A percentile compares a stretch with the other conserved stretches of the same genome.
phyloP scores from a whole-genome alignment of 37 sponge, comb jelly and placozoan genomes.

The Crambe crambe region DNA sequence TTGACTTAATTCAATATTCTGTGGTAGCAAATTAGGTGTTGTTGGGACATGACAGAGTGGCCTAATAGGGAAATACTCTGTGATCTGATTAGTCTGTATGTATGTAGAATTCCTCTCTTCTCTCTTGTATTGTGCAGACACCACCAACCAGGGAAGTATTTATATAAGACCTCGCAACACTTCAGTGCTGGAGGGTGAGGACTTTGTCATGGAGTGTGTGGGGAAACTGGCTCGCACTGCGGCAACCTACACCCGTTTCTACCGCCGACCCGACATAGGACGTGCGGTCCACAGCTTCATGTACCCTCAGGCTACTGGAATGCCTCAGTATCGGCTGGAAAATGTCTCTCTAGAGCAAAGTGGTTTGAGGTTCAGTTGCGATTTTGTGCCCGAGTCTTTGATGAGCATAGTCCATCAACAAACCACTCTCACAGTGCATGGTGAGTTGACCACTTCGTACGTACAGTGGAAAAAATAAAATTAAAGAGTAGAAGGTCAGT shows the following conservation, averaged over 20 bases:
- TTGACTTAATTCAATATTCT: too few species aligned
- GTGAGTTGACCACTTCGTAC: too few species aligned
- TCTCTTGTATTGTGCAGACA: too few species aligned
- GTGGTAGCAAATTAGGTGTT: too few species aligned
- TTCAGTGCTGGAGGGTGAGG: not conserved
- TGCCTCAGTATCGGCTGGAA: not conserved
- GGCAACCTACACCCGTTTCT: not conserved
- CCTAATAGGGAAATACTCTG: too few species aligned
- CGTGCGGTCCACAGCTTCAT: not conserved
- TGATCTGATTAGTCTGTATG: too few species aligned
- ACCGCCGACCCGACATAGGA: not conserved
- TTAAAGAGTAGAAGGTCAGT: too few species aligned
- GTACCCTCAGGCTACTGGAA: not conserved
- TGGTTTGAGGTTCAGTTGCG: not conserved
- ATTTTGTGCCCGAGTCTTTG: not conserved
- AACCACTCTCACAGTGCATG: not conserved
- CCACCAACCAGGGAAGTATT: too few species aligned
- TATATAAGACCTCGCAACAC: too few species aligned
- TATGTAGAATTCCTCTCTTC: too few species aligned
- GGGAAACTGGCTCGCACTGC: not conserved
- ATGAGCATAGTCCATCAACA: not conserved
- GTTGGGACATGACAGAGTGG: too few species aligned
- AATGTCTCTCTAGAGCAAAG: not conserved
- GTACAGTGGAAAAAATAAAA: too few species aligned
- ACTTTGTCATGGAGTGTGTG: not conserved